Base-by-base conservation (phyloP, 2,113 vertebrate species). In the Tragelaphus imberbis region DNA sequence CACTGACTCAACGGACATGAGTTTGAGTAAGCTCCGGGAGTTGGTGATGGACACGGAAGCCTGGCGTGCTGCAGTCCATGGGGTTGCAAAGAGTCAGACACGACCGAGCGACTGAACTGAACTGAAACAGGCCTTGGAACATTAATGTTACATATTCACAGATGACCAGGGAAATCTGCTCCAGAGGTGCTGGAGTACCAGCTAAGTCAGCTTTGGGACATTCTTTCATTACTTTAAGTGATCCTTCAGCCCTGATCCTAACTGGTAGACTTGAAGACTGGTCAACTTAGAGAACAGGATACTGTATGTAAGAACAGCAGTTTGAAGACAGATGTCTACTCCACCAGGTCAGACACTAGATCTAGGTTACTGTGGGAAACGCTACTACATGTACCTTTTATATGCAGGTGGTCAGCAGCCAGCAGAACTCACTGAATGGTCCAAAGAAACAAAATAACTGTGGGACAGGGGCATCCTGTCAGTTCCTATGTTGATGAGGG, bases 21-120 rank as follows among this genome's bases (percentile, higher is more conserved):
- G n/a, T 71, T 23, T 36, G n/a, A 71, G 68, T 71, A 71, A 40
- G 68, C 68, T 71, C 68, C 11, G 1, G 19, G 68, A 71, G 68
- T 71, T 71, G 68, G 68, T 71, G 19, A 71, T 71, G 68, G 68
- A 40, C 68, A 23, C 10, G 19, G 17, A 71, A 23, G 68, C n/a
- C 68, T 40, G 9, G 9, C 0, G 0, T 36, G 10, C 68, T 71
- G 68, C 68, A 40, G 68, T 21, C 68, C 19, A 40, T 23, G 68
- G n/a, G 9, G 68, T 40, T 0, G 0, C n/a, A 12, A 36, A 36
- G 68, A 36, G 68, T 71, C 68, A 40, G n/a, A 40, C 5, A 23
- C 0, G 10, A 71, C 68, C 0, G 5, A 71, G 19, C 0, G 0
- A 71, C 65, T 71, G 9, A 71, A 71, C 1, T 71, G n/a, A 71